Evolutionary conservation across 2,113 vertebrate genomes (phyloP).

Genomic region (Hipposideros armiger): DNA sequence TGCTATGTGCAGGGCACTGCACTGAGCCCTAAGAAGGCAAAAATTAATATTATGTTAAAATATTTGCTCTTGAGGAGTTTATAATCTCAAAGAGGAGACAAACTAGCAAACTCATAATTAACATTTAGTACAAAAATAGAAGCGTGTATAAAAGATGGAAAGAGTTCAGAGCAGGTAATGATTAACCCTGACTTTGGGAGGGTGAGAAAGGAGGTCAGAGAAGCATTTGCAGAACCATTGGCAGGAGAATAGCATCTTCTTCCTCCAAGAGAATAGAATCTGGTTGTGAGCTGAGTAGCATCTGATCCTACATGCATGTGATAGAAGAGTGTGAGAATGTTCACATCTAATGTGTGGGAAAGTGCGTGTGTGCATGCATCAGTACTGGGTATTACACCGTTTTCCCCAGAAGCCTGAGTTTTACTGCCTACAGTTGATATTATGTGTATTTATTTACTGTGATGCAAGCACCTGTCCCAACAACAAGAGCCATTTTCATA

Average conservation of each 20-base stretch:
- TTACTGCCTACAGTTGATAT: not conserved
- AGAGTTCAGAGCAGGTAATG: not conserved
- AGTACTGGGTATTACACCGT: not conserved
- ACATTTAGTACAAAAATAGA: not conserved
- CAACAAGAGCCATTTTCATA: not conserved
- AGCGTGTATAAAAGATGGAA: not conserved
- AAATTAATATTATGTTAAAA: not conserved
- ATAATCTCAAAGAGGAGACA: not conserved
- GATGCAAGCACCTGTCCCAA: not conserved
- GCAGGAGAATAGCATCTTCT: not conserved
- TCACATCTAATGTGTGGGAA: not conserved
- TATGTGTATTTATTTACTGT: not conserved
- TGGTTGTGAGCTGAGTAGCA: not conserved
- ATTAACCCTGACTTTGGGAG: not conserved
- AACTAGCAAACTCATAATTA: not conserved
- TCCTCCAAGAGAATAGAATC: not conserved
- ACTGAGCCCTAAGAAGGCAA: not conserved
- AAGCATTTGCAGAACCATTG: not conserved
- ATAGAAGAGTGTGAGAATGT: not conserved
- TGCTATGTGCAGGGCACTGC: not conserved
- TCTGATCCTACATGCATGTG: not conserved
- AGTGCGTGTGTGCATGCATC: not conserved
- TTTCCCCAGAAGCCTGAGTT: not conserved
- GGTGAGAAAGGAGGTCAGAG: not conserved
- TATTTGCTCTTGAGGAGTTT: not conserved